phyloP scores from a whole-genome alignment of 2,888 invertebrate genomes.

The Limenitis camilla region DNA sequence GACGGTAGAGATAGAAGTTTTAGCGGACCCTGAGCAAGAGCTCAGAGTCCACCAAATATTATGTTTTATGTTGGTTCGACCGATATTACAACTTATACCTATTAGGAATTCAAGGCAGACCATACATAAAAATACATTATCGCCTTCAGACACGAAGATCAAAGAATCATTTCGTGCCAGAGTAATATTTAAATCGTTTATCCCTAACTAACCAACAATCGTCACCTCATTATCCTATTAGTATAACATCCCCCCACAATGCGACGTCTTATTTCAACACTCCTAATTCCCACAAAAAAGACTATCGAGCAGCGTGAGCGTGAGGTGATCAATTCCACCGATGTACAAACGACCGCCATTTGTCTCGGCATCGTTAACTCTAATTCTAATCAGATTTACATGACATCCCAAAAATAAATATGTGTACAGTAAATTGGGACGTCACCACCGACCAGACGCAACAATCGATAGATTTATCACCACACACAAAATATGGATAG shows the following conservation, averaged over 20 bases:
- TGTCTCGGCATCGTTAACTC: conserved; percentile 20
- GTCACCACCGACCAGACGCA: conserved; percentile 8
- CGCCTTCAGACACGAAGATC: no score
- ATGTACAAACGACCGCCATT: conserved; percentile 18
- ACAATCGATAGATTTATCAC: conserved; percentile 19
- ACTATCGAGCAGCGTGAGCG: neutral
- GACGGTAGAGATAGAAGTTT: no score
- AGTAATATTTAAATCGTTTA: neutral
- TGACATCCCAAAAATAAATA: conserved; percentile 22
- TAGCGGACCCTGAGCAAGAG: no score
- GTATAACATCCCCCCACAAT: conserved; percentile 3
- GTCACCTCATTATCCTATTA: conserved; percentile 3
- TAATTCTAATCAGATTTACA: conserved; percentile 22
- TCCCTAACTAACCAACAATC: neutral
- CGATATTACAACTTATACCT: no score
- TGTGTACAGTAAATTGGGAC: conserved; percentile 22
- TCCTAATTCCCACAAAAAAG: conserved; percentile 5
- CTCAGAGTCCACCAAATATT: no score
- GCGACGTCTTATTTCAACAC: conserved; percentile 4
- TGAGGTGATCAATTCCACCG: conserved; percentile 7
- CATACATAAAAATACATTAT: no score
- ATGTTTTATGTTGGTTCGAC: no score
- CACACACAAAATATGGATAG: no score
- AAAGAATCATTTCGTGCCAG: no score
- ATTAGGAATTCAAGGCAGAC: no score